Conservation (phyloP, 2,888 invertebrate species). For the Eutolmus rufibarbis region DNA sequence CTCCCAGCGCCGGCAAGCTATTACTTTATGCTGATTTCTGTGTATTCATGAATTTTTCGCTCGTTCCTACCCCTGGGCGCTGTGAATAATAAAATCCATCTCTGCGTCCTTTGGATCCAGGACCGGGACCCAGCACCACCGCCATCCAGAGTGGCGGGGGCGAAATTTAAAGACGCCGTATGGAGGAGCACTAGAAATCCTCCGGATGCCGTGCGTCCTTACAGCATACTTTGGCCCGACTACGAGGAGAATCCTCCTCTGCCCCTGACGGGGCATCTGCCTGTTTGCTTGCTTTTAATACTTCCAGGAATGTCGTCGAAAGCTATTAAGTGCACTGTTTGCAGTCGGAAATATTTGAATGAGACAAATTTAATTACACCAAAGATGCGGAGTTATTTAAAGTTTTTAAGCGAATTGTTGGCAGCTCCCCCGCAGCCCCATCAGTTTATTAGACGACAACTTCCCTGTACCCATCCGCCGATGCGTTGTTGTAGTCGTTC, state of each 20-base stretch:
- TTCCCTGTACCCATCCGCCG: not conserved
- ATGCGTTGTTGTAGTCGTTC: not conserved
- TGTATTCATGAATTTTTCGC: conserved; percentile 41
- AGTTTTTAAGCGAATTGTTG: conserved; percentile 18
- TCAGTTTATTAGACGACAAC: not conserved
- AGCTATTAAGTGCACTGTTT: conserved; percentile 25
- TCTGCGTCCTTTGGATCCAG: not conserved
- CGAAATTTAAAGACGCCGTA: not conserved
- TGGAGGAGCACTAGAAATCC: not conserved
- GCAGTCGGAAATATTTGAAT: conserved; percentile 23
- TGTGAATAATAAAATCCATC: conserved; percentile 38
- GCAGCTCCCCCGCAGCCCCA: not conserved
- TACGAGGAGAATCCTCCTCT: not conserved
- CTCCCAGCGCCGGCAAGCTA: conserved; percentile 21
- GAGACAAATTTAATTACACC: conserved; percentile 17
- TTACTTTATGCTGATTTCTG: conserved; percentile 42
- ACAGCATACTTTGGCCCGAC: not conserved
- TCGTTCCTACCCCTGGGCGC: conserved; percentile 3
- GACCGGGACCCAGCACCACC: not conserved
- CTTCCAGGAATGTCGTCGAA: conserved; percentile 19
- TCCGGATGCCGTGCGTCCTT: not conserved
- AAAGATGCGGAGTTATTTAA: conserved; percentile 21
- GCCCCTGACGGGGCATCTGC: not conserved
- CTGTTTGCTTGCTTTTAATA: conserved; percentile 14
- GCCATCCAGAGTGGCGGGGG: not conserved